Conservation (phyloP, 2,113 vertebrate species). For the Furnarius figulus region DNA sequence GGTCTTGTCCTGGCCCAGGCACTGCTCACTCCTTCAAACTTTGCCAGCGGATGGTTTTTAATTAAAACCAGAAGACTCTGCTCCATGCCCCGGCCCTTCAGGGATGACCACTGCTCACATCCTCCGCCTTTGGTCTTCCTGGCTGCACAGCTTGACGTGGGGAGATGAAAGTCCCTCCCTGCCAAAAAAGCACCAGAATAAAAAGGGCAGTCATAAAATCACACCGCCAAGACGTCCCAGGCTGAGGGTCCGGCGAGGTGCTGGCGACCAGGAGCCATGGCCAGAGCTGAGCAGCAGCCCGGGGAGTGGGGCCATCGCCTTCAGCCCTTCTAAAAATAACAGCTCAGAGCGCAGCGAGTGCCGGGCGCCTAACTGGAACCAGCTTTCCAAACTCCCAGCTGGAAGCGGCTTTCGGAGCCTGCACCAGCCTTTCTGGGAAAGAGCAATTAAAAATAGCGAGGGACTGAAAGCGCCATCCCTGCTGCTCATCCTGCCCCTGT, state of each 20-base stretch:
- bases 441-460: conserved; percentile 47
- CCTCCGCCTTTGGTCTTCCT: conserved; percentile 29
- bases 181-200: neutral
- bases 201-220: neutral
- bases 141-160: neutral
- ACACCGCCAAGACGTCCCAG: rapidly evolving
- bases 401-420: neutral
- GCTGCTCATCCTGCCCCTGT: neutral
- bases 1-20: neutral
- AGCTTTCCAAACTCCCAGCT: conserved; percentile 52
- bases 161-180: conserved; percentile 31
- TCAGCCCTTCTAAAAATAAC: conserved; percentile 50
- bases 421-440: conserved; percentile 45
- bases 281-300: neutral
- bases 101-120: conserved; percentile 60
- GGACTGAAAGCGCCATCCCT: neutral
- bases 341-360: neutral
- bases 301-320: neutral
- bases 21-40: neutral
- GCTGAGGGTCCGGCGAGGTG: rapidly evolving
- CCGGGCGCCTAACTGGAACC: conserved; percentile 45
- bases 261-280: neutral
- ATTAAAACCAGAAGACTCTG: conserved; percentile 42
- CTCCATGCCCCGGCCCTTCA: neutral
- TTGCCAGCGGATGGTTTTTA: conserved; percentile 45